Percentiles rank a stretch among this genome's conserved stretches.
phyloP scores from a whole-genome alignment of 2,113 vertebrate species.

The Mesembrinibis cayennensis region DNA sequence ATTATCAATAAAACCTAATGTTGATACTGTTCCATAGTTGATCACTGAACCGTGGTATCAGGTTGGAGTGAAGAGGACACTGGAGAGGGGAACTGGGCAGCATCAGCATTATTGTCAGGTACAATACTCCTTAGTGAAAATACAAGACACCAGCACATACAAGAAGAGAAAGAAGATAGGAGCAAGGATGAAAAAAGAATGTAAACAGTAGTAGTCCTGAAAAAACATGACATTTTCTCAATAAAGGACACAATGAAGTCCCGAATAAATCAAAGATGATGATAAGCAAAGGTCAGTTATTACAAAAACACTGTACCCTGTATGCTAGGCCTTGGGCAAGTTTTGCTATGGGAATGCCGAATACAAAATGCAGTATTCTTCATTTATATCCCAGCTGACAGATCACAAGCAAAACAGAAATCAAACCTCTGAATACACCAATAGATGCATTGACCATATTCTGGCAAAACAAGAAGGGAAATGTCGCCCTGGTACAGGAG shows the following conservation, averaged over 20 bases:
- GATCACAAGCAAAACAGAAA: background rate
- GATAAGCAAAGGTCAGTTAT: background rate
- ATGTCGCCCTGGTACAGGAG: background rate
- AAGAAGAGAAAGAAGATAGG: background rate
- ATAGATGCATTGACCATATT: background rate
- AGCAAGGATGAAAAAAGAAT: background rate
- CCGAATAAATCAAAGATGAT: background rate
- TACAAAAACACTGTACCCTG: background rate
- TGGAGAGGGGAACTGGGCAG: background rate
- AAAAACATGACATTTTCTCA: background rate
- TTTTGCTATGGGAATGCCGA: background rate
- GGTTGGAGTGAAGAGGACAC: background rate
- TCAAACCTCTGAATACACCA: background rate
- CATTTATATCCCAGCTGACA: background rate
- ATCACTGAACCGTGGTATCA: background rate
- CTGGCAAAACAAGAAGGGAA: background rate
- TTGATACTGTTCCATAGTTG: background rate
- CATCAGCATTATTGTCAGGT: background rate
- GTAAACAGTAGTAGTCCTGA: background rate
- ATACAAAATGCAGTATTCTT: background rate
- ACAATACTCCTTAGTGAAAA: background rate
- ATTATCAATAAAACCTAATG: background rate
- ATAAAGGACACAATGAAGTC: background rate
- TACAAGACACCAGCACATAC: background rate
- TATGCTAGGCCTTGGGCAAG: background rate